Evolutionary conservation across 2,888 invertebrate genomes (phyloP).

Genomic region (Deladenus siricidicola): DNA sequence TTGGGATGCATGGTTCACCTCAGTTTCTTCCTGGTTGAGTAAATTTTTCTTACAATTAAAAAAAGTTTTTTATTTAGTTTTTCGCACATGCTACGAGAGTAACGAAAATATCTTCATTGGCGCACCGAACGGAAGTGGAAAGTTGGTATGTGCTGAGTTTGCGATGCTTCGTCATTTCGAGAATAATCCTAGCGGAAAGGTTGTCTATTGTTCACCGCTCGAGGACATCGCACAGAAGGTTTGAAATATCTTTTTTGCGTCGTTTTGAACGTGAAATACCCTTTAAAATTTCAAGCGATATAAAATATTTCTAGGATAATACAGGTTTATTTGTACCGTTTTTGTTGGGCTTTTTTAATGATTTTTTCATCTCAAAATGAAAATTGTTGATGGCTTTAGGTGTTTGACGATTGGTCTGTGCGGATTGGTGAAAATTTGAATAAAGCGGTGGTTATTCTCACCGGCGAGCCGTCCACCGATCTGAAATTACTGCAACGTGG

Average conservation of each 20-base stretch:
- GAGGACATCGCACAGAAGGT: constrained; percentile 73
- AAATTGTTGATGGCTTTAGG: too few species aligned
- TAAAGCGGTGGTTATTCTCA: constrained; percentile 73
- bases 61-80: constrained; percentile 63
- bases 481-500: constrained; percentile 69
- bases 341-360: too few species aligned
- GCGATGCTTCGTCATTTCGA: constrained; percentile 79
- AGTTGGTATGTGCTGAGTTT: constrained; percentile 86
- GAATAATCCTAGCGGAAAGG: constrained; percentile 61
- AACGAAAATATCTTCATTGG: constrained; percentile 92
- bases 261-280: too few species aligned
- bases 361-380: too few species aligned
- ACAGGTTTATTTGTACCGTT: too few species aligned
- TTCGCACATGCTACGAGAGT: constrained; percentile 85
- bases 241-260: too few species aligned
- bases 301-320: too few species aligned
- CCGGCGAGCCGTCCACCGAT: constrained; percentile 94
- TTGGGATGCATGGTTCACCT: not conserved
- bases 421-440: constrained; percentile 67
- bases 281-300: too few species aligned
- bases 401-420: constrained; percentile 78
- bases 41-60: not conserved
- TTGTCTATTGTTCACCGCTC: constrained; percentile 85
- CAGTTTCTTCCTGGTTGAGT: not conserved
- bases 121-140: constrained; percentile 57